Evolutionary conservation across 1,140 invertebrate genomes (phyloP).

Genomic region (Drosophila ohnishii): DNA sequence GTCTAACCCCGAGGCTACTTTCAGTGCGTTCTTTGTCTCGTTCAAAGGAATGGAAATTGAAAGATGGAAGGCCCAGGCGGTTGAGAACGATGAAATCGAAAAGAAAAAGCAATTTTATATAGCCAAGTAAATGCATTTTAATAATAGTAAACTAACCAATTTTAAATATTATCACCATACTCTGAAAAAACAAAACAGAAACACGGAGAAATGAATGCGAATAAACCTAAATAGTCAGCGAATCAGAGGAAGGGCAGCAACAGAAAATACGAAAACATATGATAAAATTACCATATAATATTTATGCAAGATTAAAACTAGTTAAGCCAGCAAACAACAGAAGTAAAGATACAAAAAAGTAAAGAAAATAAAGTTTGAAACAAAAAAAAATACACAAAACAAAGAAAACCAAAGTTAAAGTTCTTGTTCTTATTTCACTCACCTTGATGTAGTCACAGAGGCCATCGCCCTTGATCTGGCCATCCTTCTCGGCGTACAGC

Average conservation of each 20-base stretch:
- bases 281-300: constrained; percentile 55
- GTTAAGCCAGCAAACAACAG: constrained; percentile 60
- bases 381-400: constrained; percentile 67
- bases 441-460: constrained; percentile 98
- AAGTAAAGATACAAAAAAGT: constrained; percentile 40
- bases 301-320: constrained; percentile 59
- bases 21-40: constrained; percentile 50
- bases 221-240: constrained; percentile 46
- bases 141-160: constrained; percentile 73
- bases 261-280: constrained; percentile 48
- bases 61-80: constrained; percentile 11
- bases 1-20: constrained; percentile 19
- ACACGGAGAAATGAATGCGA: constrained; percentile 26
- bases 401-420: constrained; percentile 4
- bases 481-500: constrained; percentile 93
- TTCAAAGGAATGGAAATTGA: constrained; percentile 30
- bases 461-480: constrained; percentile 97
- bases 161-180: constrained; percentile 64
- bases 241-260: neutral
- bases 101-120: constrained; percentile 45
- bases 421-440: constrained; percentile 60
- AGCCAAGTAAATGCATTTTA: constrained; percentile 73
- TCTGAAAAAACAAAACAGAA: neutral
- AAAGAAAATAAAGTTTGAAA: constrained; percentile 55
- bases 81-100: constrained; percentile 28